These are phyloP conservation scores for Xiphorhynchus erythropygius DNA, from an alignment of 2,797 vertebrate species.

Conservation along the genomic window DNA sequence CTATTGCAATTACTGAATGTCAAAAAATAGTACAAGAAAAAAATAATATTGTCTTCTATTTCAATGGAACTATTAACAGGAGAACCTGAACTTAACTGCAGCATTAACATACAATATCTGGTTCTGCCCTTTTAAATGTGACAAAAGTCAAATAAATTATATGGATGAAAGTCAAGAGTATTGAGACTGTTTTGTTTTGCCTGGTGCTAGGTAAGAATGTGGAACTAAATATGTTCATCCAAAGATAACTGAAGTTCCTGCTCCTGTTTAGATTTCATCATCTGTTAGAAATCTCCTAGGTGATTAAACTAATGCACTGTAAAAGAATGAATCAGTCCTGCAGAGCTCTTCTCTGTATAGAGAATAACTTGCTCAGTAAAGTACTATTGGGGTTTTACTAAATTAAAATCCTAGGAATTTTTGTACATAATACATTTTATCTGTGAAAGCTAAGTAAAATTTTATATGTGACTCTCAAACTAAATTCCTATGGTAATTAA, in stretches of 20 bases:
- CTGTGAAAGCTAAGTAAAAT: conserved; percentile 25
- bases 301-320: conserved; percentile 71
- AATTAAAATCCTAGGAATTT: conserved; percentile 47
- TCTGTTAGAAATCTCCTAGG: conserved; percentile 67
- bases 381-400: conserved; percentile 63
- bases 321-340: conserved; percentile 60
- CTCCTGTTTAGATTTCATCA: conserved; percentile 61
- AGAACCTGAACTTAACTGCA: background rate
- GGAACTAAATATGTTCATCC: conserved; percentile 57
- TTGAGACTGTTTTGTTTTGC: conserved; percentile 66
- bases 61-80: background rate
- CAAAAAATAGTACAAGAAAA: background rate
- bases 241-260: conserved; percentile 64
- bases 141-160: conserved; percentile 64
- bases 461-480: conserved; percentile 35
- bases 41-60: background rate
- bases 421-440: conserved; percentile 52
- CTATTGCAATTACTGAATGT: background rate
- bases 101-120: conserved; percentile 36
- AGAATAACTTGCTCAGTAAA: conserved; percentile 49
- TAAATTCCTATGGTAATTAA: conserved; percentile 70
- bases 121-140: conserved; percentile 62
- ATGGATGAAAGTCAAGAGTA: conserved; percentile 44
- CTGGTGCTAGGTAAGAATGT: conserved; percentile 50
- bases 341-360: conserved; percentile 38